A percentile compares a stretch with the other conserved stretches of the same genome.
These are phyloP conservation scores for Matsumyia berberina DNA, from an alignment of 2,888 invertebrate species.

Conservation along the genomic window DNA sequence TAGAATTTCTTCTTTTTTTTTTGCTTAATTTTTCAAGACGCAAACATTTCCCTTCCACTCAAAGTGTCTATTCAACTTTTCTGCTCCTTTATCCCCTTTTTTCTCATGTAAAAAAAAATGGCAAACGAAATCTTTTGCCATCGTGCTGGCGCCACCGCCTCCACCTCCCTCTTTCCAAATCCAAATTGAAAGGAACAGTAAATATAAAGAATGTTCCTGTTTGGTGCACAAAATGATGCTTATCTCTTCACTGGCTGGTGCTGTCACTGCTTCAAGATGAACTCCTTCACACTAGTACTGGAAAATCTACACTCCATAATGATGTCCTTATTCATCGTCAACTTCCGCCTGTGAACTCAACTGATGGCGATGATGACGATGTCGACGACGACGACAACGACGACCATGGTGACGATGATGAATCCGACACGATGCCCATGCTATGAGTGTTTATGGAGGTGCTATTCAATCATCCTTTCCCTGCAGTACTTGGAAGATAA, in stretches of 20 bases:
- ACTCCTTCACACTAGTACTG: constrained; percentile 59
- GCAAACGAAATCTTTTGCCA: constrained; percentile 53
- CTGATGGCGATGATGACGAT: constrained; percentile 45
- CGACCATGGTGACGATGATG: constrained; percentile 44
- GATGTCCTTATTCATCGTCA: constrained; percentile 69
- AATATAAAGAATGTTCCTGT: constrained; percentile 64
- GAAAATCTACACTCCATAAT: constrained; percentile 65
- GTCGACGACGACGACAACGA: too few species aligned
- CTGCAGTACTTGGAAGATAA: constrained; percentile 6
- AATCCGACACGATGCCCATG: constrained; percentile 57
- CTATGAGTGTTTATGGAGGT: constrained; percentile 61
- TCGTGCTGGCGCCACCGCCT: not conserved
- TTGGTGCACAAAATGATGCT: constrained; percentile 61
- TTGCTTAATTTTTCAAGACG: constrained; percentile 27
- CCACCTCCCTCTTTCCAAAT: constrained; percentile 33
- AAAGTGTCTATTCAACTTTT: constrained; percentile 39
- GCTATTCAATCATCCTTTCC: constrained; percentile 63
- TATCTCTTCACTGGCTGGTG: constrained; percentile 45
- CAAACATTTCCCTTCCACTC: constrained; percentile 58
- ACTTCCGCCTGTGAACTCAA: constrained; percentile 64
- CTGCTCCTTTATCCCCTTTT: constrained; percentile 1
- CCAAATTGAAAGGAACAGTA: constrained; percentile 64
- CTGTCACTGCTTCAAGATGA: constrained; percentile 64
- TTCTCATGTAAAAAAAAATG: constrained; percentile 50
- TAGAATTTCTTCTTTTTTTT: not conserved